These are phyloP conservation scores for Varanus komodoensis DNA, from an alignment of 2,113 vertebrate species.

Conservation along the genomic window DNA sequence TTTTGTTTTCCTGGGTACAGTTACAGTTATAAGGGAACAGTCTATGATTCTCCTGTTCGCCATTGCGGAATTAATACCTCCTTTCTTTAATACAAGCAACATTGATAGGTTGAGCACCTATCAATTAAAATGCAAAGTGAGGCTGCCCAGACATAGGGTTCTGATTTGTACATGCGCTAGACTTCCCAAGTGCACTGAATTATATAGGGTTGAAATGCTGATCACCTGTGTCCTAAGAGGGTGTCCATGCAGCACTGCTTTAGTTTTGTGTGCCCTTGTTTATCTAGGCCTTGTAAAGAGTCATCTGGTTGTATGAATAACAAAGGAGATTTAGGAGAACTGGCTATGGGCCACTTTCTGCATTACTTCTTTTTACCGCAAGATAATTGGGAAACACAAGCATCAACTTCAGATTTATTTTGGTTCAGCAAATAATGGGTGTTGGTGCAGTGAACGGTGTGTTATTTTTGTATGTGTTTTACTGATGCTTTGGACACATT, in stretches of 20 bases:
- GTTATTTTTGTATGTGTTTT: not conserved
- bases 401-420: not conserved
- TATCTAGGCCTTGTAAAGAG: not conserved
- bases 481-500: not conserved
- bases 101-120: too few species aligned
- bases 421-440: not conserved
- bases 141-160: too few species aligned
- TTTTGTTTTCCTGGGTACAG: not conserved
- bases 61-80: too few species aligned
- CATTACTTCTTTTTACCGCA: not conserved
- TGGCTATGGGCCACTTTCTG: not conserved
- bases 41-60: not conserved
- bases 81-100: too few species aligned
- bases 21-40: too few species aligned
- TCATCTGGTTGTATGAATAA: not conserved
- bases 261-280: not conserved
- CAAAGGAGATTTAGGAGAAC: not conserved
- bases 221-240: not conserved
- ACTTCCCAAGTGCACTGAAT: too few species aligned
- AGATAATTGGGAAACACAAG: not conserved
- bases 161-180: too few species aligned
- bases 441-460: not conserved
- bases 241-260: not conserved
- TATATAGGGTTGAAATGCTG: too few species aligned
- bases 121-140: too few species aligned